These are phyloP conservation scores for Riptortus pedestris DNA, from an alignment of 1,140 invertebrate species.

Conservation along the genomic window DNA sequence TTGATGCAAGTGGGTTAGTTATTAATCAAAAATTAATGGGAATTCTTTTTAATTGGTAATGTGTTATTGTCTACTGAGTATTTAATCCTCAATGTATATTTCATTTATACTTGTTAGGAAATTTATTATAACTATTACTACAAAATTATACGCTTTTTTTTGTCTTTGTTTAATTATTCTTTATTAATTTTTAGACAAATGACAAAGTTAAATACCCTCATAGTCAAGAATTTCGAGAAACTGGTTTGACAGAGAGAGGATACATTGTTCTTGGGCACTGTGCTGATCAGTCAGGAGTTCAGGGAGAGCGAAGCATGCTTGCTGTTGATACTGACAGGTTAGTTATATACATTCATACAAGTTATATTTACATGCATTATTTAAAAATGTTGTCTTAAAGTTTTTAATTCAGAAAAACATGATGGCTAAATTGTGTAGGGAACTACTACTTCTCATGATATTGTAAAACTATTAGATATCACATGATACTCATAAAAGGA, in stretches of 20 bases:
- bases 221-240: constrained; percentile 45
- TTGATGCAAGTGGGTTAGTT: no score
- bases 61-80: no score
- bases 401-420: background rate
- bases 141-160: background rate
- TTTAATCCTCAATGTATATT: no score
- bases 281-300: constrained; percentile 76
- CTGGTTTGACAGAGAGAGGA: constrained; percentile 46
- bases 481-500: no score
- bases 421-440: background rate
- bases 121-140: no score
- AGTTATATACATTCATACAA: background rate
- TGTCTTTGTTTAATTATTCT: constrained; percentile 1
- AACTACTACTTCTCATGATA: background rate
- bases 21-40: no score
- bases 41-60: no score
- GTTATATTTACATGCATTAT: background rate
- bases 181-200: constrained; percentile 38
- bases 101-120: no score
- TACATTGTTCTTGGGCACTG: constrained; percentile 76
- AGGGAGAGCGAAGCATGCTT: constrained; percentile 73
- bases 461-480: no score
- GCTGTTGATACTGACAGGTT: constrained; percentile 75
- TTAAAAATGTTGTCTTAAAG: background rate
- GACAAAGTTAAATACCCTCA: constrained; percentile 60